Evolutionary conservation across 2,113 vertebrate genomes (phyloP).

Genomic region (Myiopsitta monachus): DNA sequence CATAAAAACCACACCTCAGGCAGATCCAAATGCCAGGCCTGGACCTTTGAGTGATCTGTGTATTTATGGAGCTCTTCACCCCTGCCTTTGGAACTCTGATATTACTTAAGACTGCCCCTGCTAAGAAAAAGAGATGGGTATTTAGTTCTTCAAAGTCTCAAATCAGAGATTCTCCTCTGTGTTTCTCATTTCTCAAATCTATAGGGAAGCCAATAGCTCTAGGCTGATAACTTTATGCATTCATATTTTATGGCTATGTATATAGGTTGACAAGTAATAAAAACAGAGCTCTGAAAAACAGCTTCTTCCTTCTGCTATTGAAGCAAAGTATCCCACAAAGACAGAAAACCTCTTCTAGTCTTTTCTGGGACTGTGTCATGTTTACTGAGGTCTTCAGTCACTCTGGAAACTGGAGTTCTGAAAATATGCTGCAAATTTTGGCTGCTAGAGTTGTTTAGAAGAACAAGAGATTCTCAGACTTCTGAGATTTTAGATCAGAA

Average conservation of each 20-base stretch:
- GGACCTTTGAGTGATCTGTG: neutral
- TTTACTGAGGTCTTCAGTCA: neutral
- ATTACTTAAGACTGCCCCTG: neutral
- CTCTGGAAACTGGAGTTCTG: neutral
- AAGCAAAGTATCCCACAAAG: neutral
- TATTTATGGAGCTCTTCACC: neutral
- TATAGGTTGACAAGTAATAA: neutral
- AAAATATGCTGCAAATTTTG: neutral
- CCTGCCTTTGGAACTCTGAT: neutral
- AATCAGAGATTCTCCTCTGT: neutral
- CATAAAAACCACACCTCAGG: neutral
- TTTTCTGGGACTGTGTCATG: neutral
- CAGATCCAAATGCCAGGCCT: neutral
- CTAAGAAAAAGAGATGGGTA: neutral
- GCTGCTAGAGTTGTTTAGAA: constrained; percentile 5
- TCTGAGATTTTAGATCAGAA: constrained; percentile 45
- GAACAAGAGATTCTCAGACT: constrained; percentile 39
- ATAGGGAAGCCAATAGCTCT: constrained; percentile 30
- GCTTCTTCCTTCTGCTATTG: neutral
- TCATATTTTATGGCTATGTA: constrained; percentile 39
- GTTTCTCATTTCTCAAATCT: constrained; percentile 31
- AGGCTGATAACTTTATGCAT: constrained; percentile 38
- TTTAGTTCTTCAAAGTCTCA: constrained; percentile 24
- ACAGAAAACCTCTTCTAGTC: neutral
- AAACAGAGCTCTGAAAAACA: constrained; percentile 2